These are phyloP conservation scores for Cotesia typhae DNA, from an alignment of 1,140 invertebrate genomes.

Conservation along the genomic window DNA sequence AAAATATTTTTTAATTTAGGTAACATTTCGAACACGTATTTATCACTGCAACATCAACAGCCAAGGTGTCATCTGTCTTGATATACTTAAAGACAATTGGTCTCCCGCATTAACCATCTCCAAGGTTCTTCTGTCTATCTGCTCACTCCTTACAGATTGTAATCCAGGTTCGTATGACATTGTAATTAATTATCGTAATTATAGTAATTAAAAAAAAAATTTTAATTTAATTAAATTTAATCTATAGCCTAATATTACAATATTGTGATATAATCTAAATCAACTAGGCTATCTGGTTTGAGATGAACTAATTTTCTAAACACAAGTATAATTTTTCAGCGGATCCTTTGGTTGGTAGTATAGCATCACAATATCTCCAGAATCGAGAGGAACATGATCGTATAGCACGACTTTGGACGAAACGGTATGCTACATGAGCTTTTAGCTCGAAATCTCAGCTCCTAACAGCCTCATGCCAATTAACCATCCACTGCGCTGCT, in stretches of 20 bases:
- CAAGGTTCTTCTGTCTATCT: slow-evolving; percentile 93
- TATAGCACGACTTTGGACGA: slow-evolving; percentile 97
- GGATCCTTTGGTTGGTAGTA: slow-evolving; percentile 96
- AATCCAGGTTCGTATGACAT: slow-evolving; percentile 82
- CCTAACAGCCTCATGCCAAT: slow-evolving; percentile 59
- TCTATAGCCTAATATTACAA: too few relatives aligned
- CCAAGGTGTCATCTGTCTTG: slow-evolving; percentile 94
- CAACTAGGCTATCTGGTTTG: neutral
- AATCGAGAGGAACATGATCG: slow-evolving; percentile 98
- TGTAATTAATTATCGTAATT: slow-evolving; percentile 20
- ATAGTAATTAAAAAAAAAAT: neutral
- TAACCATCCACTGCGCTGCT: slow-evolving; percentile 46
- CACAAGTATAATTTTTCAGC: slow-evolving; percentile 69
- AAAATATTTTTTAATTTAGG: slow-evolving; percentile 66
- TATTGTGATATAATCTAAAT: neutral
- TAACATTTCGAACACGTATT: slow-evolving; percentile 95
- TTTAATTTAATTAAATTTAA: too few relatives aligned
- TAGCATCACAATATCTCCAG: slow-evolving; percentile 97
- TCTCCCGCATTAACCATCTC: slow-evolving; percentile 94
- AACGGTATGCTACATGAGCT: slow-evolving; percentile 93
- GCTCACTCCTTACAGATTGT: slow-evolving; percentile 93
- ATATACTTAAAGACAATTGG: slow-evolving; percentile 97
- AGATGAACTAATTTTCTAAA: neutral
- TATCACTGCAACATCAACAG: slow-evolving; percentile 98
- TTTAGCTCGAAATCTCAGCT: slow-evolving; percentile 40